These are phyloP conservation scores for Dicyrtomina minuta DNA, from an alignment of 2,888 invertebrate species.

Conservation along the genomic window DNA sequence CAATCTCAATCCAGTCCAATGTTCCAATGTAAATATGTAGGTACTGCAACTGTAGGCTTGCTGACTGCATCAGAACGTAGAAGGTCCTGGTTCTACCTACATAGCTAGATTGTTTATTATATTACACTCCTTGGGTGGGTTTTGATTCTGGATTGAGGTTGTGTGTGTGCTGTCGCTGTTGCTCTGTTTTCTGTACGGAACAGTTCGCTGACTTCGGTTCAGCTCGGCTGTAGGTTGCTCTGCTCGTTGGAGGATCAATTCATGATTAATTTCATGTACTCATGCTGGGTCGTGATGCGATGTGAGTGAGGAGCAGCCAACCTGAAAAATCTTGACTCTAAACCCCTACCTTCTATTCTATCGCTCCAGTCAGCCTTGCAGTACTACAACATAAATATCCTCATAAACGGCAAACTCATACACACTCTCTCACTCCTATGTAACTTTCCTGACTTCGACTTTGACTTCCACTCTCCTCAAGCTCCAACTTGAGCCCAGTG, in stretches of 20 bases:
- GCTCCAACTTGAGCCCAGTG: neutral
- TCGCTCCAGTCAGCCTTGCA: conserved; percentile 37
- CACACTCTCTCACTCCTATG: neutral
- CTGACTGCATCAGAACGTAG: neutral
- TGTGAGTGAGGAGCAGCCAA: conserved; percentile 52
- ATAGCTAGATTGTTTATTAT: no score
- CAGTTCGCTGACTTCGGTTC: neutral
- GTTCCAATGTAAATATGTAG: no score
- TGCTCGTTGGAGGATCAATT: conserved; percentile 37
- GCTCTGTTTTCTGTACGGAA: no score
- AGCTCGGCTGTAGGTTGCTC: neutral
- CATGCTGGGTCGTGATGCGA: conserved; percentile 34
- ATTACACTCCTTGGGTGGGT: no score
- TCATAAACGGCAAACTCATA: conserved; percentile 35
- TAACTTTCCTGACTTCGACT: no score
- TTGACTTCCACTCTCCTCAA: no score
- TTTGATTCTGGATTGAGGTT: neutral
- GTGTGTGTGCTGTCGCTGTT: neutral
- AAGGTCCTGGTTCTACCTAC: no score
- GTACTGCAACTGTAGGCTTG: neutral
- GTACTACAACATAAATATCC: conserved; percentile 41
- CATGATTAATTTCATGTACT: conserved; percentile 46
- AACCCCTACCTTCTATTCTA: conserved; percentile 8
- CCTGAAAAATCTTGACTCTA: conserved; percentile 51
- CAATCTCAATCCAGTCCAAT: no score